Evolutionary conservation across 2,113 vertebrate species (phyloP).

Genomic region (Pachycephala philippinensis): DNA sequence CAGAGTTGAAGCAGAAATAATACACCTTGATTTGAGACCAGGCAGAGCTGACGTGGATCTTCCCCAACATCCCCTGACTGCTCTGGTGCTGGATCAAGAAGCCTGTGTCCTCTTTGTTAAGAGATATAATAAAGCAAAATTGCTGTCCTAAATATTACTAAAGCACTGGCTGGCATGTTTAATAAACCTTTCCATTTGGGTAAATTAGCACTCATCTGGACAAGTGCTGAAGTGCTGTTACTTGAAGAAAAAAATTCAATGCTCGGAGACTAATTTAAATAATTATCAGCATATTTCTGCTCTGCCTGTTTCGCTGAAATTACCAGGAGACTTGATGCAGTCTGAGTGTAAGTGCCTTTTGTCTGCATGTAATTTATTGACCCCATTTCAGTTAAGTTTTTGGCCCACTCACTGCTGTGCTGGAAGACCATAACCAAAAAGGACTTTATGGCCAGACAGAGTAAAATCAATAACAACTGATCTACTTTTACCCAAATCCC

Average conservation of each 20-base stretch:
- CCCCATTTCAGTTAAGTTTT: conserved; percentile 56
- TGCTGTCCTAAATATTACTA: conserved; percentile 71
- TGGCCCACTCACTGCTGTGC: neutral
- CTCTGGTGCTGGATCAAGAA: conserved; percentile 20
- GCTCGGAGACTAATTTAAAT: conserved; percentile 65
- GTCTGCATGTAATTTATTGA: conserved; percentile 62
- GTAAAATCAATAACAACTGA: conserved; percentile 8
- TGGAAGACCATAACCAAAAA: neutral
- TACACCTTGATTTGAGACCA: neutral
- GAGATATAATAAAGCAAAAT: conserved; percentile 68
- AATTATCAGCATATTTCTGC: conserved; percentile 70
- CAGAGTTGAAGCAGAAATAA: neutral
- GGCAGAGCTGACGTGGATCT: neutral
- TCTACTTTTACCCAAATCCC: neutral
- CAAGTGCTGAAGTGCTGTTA: conserved; percentile 70
- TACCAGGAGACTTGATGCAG: conserved; percentile 54
- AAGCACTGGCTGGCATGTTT: conserved; percentile 68
- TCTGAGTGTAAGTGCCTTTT: conserved; percentile 55
- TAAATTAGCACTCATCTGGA: conserved; percentile 72
- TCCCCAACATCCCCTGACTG: neutral
- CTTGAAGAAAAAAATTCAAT: conserved; percentile 55
- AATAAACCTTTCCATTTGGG: conserved; percentile 74
- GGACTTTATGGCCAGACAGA: neutral
- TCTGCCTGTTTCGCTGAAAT: conserved; percentile 62
- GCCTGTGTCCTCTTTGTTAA: conserved; percentile 43